Conservation (phyloP, 2,888 invertebrate species). For the Drosophila merina region DNA sequence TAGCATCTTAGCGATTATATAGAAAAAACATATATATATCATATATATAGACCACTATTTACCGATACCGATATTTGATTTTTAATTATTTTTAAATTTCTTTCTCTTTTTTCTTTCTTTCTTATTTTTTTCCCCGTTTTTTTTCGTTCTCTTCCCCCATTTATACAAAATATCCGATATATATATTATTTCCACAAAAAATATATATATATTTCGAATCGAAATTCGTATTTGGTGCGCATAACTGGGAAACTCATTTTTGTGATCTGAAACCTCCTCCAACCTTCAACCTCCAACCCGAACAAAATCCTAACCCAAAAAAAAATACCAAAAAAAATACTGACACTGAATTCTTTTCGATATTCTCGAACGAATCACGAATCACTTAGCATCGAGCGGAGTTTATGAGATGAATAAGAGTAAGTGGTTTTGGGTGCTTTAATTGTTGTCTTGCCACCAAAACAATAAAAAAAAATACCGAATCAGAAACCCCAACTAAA, state of each 20-base stretch:
- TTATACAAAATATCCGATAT: constrained; percentile 10
- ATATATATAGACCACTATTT: constrained; percentile 14
- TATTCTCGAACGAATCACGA: constrained; percentile 57
- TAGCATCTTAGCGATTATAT: constrained; percentile 31
- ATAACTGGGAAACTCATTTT: constrained; percentile 65
- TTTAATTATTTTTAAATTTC: constrained; percentile 41
- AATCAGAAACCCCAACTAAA: constrained; percentile 20
- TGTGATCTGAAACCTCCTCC: constrained; percentile 40
- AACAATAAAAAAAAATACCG: constrained; percentile 6
- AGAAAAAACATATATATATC: not conserved
- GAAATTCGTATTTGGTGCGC: constrained; percentile 64
- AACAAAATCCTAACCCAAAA: constrained; percentile 41
- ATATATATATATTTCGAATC: constrained; percentile 20
- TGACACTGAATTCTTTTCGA: constrained; percentile 55
- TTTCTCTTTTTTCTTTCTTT: constrained; percentile 52
- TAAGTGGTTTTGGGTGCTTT: constrained; percentile 85
- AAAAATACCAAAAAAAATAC: constrained; percentile 22
- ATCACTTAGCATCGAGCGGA: constrained; percentile 83
- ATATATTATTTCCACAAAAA: constrained; percentile 3
- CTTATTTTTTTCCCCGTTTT: constrained; percentile 54
- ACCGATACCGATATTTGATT: constrained; percentile 31
- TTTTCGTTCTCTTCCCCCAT: constrained; percentile 50
- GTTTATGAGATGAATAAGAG: constrained; percentile 84
- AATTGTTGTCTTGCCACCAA: constrained; percentile 77
- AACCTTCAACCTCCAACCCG: constrained; percentile 39